A percentile compares a stretch with the other conserved stretches of the same genome.
phyloP scores from a whole-genome alignment of 2,888 invertebrate genomes.

The Melipona beecheii region DNA sequence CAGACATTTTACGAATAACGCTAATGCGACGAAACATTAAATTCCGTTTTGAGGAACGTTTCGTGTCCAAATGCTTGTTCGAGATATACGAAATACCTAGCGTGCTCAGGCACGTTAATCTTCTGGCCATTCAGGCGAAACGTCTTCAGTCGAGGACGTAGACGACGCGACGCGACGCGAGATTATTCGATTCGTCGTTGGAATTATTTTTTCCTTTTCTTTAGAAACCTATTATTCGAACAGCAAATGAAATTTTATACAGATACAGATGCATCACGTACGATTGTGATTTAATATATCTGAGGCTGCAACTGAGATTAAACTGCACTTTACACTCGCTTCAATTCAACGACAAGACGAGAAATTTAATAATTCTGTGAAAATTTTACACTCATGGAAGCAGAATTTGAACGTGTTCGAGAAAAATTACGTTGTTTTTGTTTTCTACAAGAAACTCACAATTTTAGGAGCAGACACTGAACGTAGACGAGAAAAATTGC shows the following conservation, averaged over 20 bases:
- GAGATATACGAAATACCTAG: constrained; percentile 29
- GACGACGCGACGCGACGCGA: not conserved
- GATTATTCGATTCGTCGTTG: not conserved
- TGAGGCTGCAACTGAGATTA: not conserved
- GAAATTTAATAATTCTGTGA: not conserved
- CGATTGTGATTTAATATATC: too few relatives aligned
- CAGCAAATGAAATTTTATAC: fast-evolving
- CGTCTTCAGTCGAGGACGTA: not conserved
- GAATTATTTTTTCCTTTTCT: not conserved
- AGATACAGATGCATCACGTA: not conserved
- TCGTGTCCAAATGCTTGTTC: constrained; percentile 13
- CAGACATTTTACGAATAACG: constrained; percentile 17
- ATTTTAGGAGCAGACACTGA: not conserved
- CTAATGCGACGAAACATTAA: constrained; percentile 40
- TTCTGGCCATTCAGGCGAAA: not conserved
- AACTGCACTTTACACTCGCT: too few relatives aligned
- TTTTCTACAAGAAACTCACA: not conserved
- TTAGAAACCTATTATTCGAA: not conserved
- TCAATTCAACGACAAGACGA: too few relatives aligned
- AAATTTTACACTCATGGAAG: not conserved
- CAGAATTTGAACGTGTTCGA: not conserved
- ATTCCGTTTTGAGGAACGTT: constrained; percentile 25
- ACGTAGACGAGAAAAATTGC: not conserved
- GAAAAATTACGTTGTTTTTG: not conserved
- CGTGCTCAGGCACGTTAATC: constrained; percentile 12